Evolutionary conservation across 2,888 invertebrate genomes (phyloP), one percentile per base, ranked within the genome.

Genomic region (Ophion costatus): DNA sequence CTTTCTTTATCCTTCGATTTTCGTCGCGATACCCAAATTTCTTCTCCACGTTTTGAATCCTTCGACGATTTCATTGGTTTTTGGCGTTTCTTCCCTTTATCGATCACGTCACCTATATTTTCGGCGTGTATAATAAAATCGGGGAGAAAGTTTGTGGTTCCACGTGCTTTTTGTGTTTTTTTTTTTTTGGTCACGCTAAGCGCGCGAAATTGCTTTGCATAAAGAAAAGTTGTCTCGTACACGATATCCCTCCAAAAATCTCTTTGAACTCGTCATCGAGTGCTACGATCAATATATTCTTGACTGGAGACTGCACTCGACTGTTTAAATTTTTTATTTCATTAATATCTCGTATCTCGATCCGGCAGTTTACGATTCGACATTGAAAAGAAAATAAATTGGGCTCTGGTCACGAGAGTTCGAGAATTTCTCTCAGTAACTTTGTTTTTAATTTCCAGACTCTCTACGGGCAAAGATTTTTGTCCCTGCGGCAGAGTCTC

Each of bases 161-260:
- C 66, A 4, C 29, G 29, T 29, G 5, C n/a, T 66, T 11, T 38
- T 29, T 42, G 14, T 17, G 11, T 29, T 56, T 38, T 38, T 33
- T 70, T 45, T 45, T 63, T 45, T 63, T 45, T 14, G 6, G 11
- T 66, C 59, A 29, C 38, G 24, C 7, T 20, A 67, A 51, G 56
- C 38, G 22, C 74, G 22, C 42, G 11, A 64, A 33, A 67, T 82
- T 91, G 90, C 88, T 79, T 90, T 91, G 92, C 93, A 93, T 91
- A 92, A 92, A 92, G 92, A 93, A 92, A 92, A 92, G 91, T 91
- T 91, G 89, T 88, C 89, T 71, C 73, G 82, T 80, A 76, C 66
- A 20, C 75, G 20, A 45, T 51, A 24, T 45, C 22, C 24, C 10
- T 5, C 22, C 14, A 51, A 69, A 29, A 64, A 17, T 42, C 20